Base-by-base conservation (phyloP, 2,113 vertebrate species). In the Acanthochromis polyacanthus region DNA sequence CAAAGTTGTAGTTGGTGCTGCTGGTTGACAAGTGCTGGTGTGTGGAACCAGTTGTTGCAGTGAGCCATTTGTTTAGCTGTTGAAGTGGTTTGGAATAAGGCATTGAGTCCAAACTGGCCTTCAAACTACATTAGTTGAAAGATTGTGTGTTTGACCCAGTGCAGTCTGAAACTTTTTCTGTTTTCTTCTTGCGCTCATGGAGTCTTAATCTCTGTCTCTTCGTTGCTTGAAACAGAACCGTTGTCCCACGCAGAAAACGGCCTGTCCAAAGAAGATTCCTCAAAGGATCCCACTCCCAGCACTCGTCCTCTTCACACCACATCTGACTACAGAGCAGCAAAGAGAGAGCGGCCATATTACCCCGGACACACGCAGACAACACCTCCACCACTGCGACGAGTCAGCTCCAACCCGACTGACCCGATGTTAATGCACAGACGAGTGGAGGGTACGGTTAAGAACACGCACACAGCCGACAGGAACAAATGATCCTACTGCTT, bases 381-480 rank as follows among this genome's bases (percentile, higher is more conserved):
- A 0, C 85, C 91, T 2, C 91, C 94, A 0, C 16, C 93, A 15
- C 90, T 95, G 30, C 92, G 87, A 22, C 94, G 93, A 9, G 91
- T 95, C 84, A 87, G 94, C 75, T 92, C 96, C 85, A 94, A 92
- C 86, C 89, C 93, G 0, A 83, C 93, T 4, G 96, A 98, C 7
- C 87, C 92, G 76, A 87, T 88, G 43, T 92, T 93, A 67, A 75
- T 94, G 11, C 96, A 96, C 82, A 95, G 92, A 91, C 92, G 94
- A 88, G 96, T 95, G 84, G 97, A 99, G 95, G 97, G 97, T 99
- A 95, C 45, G 91, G 1, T 62, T 55, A 43, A 19, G 14, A 17
- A 60, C 20, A 56, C 14, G 36, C 48, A 48, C 1, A 67, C 1
- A 51, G 15, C 32, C 40, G 36, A 15, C n/a, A 45, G 15, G 22